Conservation (phyloP, 1,140 invertebrate species). For the Drosophila leontia region DNA sequence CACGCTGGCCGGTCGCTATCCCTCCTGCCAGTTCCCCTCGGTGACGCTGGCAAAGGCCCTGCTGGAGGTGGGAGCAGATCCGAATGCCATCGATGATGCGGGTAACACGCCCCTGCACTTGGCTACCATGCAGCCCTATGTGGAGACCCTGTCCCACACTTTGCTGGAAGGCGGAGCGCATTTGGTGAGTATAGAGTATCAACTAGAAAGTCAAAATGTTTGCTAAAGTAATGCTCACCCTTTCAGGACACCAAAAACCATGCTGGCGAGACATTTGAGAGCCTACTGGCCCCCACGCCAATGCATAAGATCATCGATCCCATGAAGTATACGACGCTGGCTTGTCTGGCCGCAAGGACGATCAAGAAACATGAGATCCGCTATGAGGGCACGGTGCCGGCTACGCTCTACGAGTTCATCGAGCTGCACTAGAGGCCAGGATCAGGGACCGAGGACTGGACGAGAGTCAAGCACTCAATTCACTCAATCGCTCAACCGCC, state of each 20-base stretch:
- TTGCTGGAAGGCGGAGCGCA: slow-evolving; percentile 93
- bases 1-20: slow-evolving; percentile 88
- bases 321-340: slow-evolving; percentile 91
- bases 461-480: slow-evolving; percentile 55
- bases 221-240: neutral
- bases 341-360: slow-evolving; percentile 92
- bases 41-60: slow-evolving; percentile 91
- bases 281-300: slow-evolving; percentile 88
- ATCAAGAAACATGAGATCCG: slow-evolving; percentile 86
- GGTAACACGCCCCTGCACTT: slow-evolving; percentile 87
- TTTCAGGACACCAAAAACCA: slow-evolving; percentile 91
- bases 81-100: slow-evolving; percentile 90
- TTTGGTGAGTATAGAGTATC: slow-evolving; percentile 85
- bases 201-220: neutral
- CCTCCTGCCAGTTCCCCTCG: slow-evolving; percentile 91
- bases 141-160: slow-evolving; percentile 88
- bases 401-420: slow-evolving; percentile 78
- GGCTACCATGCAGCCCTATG: slow-evolving; percentile 86
- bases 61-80: slow-evolving; percentile 92
- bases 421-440: slow-evolving; percentile 73
- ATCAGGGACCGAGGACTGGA: slow-evolving; percentile 29
- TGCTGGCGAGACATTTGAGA: slow-evolving; percentile 91
- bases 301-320: slow-evolving; percentile 90
- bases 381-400: slow-evolving; percentile 69
- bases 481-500: slow-evolving; percentile 46